phyloP scores from a whole-genome alignment of 2,113 vertebrate genomes.

The Amblyornis subalaris region DNA sequence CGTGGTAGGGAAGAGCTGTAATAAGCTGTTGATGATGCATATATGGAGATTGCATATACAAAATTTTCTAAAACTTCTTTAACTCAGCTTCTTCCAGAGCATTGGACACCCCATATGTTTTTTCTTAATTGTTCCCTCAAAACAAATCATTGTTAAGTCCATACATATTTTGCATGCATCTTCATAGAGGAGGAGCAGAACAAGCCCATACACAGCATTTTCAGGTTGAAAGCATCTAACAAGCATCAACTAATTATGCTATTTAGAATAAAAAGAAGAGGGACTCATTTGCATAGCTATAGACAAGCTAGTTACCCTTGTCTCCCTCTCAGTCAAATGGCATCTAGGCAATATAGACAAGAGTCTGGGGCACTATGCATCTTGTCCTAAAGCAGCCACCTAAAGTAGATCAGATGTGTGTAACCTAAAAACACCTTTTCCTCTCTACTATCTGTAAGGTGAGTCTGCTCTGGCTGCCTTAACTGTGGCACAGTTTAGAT shows the following conservation, averaged over 20 bases:
- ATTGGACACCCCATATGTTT: constrained; percentile 36
- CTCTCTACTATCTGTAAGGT: not conserved
- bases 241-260: constrained; percentile 62
- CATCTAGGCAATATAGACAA: not conserved
- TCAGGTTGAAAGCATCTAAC: constrained; percentile 65
- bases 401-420: not conserved
- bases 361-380: not conserved
- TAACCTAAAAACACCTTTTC: not conserved
- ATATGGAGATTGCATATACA: constrained; percentile 64
- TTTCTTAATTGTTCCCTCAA: constrained; percentile 51
- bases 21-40: constrained; percentile 59
- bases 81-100: constrained; percentile 58
- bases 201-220: constrained; percentile 53
- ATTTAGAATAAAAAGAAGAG: constrained; percentile 49
- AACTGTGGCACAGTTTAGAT: not conserved
- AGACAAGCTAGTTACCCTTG: constrained; percentile 30
- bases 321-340: not conserved
- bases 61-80: constrained; percentile 54
- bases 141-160: constrained; percentile 45
- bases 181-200: constrained; percentile 13
- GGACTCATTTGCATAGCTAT: constrained; percentile 58
- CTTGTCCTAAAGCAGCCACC: not conserved
- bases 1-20: constrained; percentile 22
- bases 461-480: not conserved
- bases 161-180: constrained; percentile 37